Evolutionary conservation across 2,888 invertebrate species (phyloP).

Genomic region (Andrena camellia): DNA sequence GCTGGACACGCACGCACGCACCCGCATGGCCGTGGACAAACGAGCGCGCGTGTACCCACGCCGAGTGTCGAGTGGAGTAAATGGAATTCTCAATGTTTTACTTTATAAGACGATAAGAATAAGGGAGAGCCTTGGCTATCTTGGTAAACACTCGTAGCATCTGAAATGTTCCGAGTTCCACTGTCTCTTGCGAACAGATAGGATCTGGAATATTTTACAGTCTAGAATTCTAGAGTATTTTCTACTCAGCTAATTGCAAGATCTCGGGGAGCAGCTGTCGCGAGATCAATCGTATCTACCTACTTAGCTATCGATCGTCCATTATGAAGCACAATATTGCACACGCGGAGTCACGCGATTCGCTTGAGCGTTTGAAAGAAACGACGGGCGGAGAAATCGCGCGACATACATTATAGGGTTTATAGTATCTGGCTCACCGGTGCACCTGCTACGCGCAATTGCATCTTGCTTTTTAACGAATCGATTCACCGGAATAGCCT

Average conservation of each 20-base stretch:
- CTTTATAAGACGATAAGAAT: no score
- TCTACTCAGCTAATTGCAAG: conserved; percentile 14
- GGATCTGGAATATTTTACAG: not conserved
- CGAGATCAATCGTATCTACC: not conserved
- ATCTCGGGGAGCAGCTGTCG: no score
- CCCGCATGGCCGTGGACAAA: conserved; percentile 13
- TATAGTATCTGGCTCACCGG: no score
- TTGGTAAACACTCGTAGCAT: no score
- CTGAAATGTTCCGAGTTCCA: no score
- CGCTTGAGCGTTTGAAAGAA: no score
- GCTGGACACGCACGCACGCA: conserved; percentile 63
- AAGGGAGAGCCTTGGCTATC: no score
- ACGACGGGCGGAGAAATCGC: no score
- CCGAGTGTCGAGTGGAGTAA: conserved; percentile 11
- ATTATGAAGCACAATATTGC: conserved; percentile 7
- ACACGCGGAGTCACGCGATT: conserved; percentile 8
- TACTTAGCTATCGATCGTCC: conserved; percentile 3
- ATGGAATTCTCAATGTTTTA: no score
- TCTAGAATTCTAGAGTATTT: not conserved
- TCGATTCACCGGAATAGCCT: not conserved
- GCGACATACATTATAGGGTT: no score
- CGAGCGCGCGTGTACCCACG: conserved; percentile 16
- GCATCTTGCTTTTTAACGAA: not conserved
- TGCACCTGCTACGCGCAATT: no score
- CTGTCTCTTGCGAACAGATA: no score